Base-by-base conservation (phyloP, 2,888 invertebrate species). In the Habrosyne pyritoides region DNA sequence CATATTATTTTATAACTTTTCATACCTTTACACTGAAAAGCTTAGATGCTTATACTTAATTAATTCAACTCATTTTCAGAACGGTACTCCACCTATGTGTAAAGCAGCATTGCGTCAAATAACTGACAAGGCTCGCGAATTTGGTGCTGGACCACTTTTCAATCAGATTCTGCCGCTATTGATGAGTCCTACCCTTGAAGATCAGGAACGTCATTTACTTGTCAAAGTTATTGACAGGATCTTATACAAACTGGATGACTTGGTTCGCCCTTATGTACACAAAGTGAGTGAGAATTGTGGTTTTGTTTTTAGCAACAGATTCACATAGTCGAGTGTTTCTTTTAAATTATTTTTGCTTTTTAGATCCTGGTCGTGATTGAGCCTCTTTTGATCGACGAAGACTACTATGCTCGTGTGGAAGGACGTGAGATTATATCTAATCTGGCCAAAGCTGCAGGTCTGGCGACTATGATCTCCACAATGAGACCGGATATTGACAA, bases 401-500 rank as follows among this genome's bases (percentile, higher is more conserved):
- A 99, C 89, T 99, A 99, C 90, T 99, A 99, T 85, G 99, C 99
- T 24, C 97, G 99, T 83, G 99, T 99, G 8, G 99, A 99, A 89
- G 99, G 99, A 68, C 95, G 99, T 78, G 99, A 99, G 91, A 99
- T 99, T 72, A 99, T 99, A 79, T 99, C 99, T 0, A 99, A 99
- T 89, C 93, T 99, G 79, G 99, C 99, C 0, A 99, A 99, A 93
- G 99, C 99, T 1, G 99, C 99, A 2, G 99, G 99, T 56, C 92
- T 99, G 55, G 99, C 99, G 3, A 99, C 99, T 12, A 99, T 99
- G 99, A 99, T 99, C 78, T 99, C 99, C 4, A 99, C 99, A 0
- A 99, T 99, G 99, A 94, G 99, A 83, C 99, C 99, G 0, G 99
- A 99, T 93, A 99, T 99, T 75, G 99, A 99, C 89, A 99, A 99